Evolutionary conservation across 37 sponge, comb jelly and placozoan genomes (phyloP), one percentile per base, ranked within the genome.

Genomic region (Agelas oroides): DNA sequence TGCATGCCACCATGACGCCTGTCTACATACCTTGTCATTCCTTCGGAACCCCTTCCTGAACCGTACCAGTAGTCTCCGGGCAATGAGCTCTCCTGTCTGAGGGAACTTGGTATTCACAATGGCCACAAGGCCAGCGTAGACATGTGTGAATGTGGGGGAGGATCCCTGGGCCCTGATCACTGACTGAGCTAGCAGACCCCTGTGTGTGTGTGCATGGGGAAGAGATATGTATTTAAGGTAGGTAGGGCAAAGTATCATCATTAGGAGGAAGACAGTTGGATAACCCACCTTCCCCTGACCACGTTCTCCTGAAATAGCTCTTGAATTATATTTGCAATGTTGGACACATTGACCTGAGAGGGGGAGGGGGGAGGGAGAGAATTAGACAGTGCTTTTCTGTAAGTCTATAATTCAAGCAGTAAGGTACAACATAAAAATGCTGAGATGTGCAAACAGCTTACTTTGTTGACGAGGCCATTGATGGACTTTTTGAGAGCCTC

Each of bases 61-160:
- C 54, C 93, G 91, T 0, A 87, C 25, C 59, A 99, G 53, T 34
- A 99, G 87, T 60, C 99, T 70, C 37, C 92, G 89, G 25, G 90
- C 87, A 31, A 96, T 84, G 74, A 99, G 94, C 76, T 95, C 97
- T 40, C 99, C 97, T 27, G 88, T 88, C 46, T 93, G 88, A 32
- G 99, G 99, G 65, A 99, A 93, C 90, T 99, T 99, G 58, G 97
- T 99, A 78, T 99, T 99, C 75, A 99, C 80, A 38, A 99, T 89
- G 62, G 99, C 89, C 66, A 99, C 94, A 6, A 96, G 80, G 14
- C 94, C 95, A 19, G 99, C 95, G 66, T 99, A 99, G 53, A 99
- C 99, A 74, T 99, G 93, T 19, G 97, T 95, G 79, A 99, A 99
- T 75, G 94, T 86, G 34, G 97, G 92, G 28, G 99, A 96, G 83